These are phyloP conservation scores for Lucilia sericata DNA, from an alignment of 1,140 invertebrate species.

Conservation along the genomic window DNA sequence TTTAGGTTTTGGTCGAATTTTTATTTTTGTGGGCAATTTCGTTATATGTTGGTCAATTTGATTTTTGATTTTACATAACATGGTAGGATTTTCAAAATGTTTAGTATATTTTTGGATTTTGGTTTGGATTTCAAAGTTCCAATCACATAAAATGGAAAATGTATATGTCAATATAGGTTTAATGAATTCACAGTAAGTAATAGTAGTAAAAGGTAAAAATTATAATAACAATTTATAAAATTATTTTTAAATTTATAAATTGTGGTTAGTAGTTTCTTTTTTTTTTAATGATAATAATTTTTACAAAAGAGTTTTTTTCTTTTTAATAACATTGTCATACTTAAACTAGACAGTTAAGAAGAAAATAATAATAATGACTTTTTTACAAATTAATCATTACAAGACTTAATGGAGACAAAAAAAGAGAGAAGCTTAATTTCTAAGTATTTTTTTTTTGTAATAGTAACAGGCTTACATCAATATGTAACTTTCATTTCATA, in stretches of 20 bases:
- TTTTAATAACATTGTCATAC: neutral
- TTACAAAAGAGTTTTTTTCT: neutral
- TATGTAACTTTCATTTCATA: neutral
- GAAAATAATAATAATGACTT: neutral
- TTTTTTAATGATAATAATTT: neutral
- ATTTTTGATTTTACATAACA: neutral
- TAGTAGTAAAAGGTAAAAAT: no score
- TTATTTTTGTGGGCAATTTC: conserved; percentile 23
- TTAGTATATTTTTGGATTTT: neutral
- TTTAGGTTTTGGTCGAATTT: conserved; percentile 28
- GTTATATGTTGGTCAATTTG: conserved; percentile 16
- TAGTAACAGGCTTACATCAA: conserved; percentile 13
- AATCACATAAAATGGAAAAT: conserved; percentile 17
- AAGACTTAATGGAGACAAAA: conserved; percentile 1
- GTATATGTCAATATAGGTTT: conserved; percentile 7
- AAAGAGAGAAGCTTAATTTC: neutral
- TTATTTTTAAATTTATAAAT: neutral
- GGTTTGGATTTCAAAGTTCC: no score
- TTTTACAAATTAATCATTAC: conserved; percentile 18
- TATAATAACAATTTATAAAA: no score
- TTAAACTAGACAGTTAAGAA: conserved; percentile 16
- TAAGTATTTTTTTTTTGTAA: neutral
- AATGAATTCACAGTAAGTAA: neutral
- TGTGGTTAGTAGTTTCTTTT: neutral
- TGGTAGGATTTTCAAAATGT: neutral